These are phyloP conservation scores for Apamea sordens DNA, from an alignment of 2,888 invertebrate species.

Conservation along the genomic window DNA sequence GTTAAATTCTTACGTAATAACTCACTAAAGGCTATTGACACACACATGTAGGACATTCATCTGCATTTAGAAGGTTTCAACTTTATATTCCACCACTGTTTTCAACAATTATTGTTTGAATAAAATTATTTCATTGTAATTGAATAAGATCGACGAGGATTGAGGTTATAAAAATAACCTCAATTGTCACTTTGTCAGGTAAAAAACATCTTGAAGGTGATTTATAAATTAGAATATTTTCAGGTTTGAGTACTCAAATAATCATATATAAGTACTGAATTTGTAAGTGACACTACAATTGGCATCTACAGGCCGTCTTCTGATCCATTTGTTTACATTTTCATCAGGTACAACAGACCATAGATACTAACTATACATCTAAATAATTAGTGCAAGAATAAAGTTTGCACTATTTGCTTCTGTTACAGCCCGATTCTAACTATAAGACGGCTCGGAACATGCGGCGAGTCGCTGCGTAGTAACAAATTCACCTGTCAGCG, in stretches of 20 bases:
- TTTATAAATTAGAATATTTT: not conserved
- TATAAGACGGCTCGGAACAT: no score
- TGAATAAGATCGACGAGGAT: no score
- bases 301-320: not conserved
- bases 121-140: no score
- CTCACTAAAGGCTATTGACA: not conserved
- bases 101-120: not conserved
- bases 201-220: not conserved
- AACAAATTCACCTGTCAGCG: no score
- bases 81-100: not conserved
- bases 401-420: no score
- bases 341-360: no score
- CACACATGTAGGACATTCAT: not conserved
- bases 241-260: not conserved
- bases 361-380: no score
- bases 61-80: not conserved
- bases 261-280: not conserved
- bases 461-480: no score
- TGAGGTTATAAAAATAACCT: no score
- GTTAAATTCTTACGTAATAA: not conserved
- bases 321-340: no score
- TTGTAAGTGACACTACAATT: not conserved
- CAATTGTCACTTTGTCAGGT: not conserved
- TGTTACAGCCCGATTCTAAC: no score
- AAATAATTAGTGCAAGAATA: no score